Evolutionary conservation across 2,888 invertebrate genomes (phyloP), one percentile per base, ranked within the genome.

Genomic region (Drosophila robusta): DNA sequence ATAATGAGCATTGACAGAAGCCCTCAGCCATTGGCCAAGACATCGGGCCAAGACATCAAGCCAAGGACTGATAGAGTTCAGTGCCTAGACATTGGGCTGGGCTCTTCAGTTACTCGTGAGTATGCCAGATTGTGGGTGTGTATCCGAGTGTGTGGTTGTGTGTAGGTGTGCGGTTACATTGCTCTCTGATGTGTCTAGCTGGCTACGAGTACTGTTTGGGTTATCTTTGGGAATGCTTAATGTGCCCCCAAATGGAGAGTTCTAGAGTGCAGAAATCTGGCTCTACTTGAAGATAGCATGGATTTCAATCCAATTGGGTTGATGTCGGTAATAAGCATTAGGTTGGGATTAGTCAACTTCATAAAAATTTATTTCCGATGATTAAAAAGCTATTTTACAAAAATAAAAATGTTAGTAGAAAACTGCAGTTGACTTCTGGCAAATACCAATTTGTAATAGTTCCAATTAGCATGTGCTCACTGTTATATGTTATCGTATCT

Each of bases 1-100:
- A 90, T 90, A 89, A 86, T 84, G 82, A 89, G 73, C 61, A 65
- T 26, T 18, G 45, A 36, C 5, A 38, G 51, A 24, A 44, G 41
- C 24, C 50, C 50, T 34, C 38, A 57, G 22, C 57, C 56, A 65
- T 45, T 47, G 55, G 63, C 50, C 42, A 55, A 41, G 38, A 49
- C 36, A 62, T 18, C 51, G 29, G 50, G 63, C 50, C 34, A 55
- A 41, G 34, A 49, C 36, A 62, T 18, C 51, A 26, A 42, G 34
- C 47, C 62, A 58, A 41, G 38, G 49, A 63, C 52, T 49, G 74
- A 38, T 50, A 65, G 66, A 66, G 70, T 73, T 70, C 70, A 71
- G 50, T 66, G 73, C 73, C 73, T 66, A 77, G 74, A 56, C 77
- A 62, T 47, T 62, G 70, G 75, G 41, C 57, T 72, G 70, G 72